Base-by-base conservation (phyloP, 2,797 vertebrate genomes). In the Okamejei kenojei region DNA sequence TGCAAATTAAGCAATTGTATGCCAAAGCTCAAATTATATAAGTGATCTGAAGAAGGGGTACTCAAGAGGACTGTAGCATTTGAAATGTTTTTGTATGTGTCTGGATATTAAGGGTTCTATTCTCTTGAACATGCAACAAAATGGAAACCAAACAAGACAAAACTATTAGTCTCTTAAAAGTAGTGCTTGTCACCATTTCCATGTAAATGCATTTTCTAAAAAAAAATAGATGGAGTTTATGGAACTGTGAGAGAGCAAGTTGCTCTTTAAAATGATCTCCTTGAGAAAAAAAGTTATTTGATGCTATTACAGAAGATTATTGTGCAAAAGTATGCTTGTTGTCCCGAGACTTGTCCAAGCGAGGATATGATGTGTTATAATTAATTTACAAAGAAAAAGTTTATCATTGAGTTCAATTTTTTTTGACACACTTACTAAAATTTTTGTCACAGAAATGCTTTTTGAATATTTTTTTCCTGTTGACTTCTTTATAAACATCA, bases 21-120 rank as follows among this genome's bases (percentile, higher is more conserved):
- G 81, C 54, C n/a, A 61, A 63, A 65, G 17, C 17, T 65, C n/a
- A 88, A 2, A 17, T 19, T 19, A 3, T 19, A 38, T 54, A 68
- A 65, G 35, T 17, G 84, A 88, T 88, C 84, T 35, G 45, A 11
- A 58, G 29, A 61, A 65, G 82, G 82, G 58, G 63, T 63, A 86
- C 58, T 86, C 61, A 35, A 88, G 61, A 68, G 71, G 23, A 74
- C 71, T 74, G 29, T 19, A 35, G 21, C 84, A 68, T 63, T 88
- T 65, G 61, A 17, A 74, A 68, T 68, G 19, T 32, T 26, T 82
- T 68, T 35, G 11, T 68, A 19, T 88, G 17, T 63, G 21, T 63
- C 84, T 88, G 63, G n/a, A 88, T 88, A 35, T 88, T 88, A 32
- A 68, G 35, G n/a, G 84, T 68, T 68, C n/a, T 68, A 32, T 88